Conservation (phyloP, 2,888 invertebrate species). For the Synanthedon vespiformis region DNA sequence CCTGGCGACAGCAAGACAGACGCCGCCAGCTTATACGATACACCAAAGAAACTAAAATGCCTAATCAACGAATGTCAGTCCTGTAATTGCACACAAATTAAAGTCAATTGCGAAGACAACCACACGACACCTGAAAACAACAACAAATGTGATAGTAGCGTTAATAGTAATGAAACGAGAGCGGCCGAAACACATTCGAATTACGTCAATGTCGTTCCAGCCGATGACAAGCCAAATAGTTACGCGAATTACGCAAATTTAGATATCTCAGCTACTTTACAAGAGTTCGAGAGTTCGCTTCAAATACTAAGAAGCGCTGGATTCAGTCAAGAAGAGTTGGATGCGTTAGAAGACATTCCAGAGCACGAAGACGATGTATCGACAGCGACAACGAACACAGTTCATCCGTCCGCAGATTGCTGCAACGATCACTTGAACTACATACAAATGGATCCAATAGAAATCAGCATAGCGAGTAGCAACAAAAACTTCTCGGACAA, state of each 20-base stretch:
- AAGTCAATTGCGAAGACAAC: conserved; percentile 65
- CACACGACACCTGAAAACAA: conserved; percentile 14
- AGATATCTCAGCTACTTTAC: conserved; percentile 80
- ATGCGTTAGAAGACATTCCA: conserved; percentile 57
- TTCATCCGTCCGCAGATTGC: conserved; percentile 44
- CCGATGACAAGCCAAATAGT: conserved; percentile 24
- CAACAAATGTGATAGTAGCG: conserved; percentile 35
- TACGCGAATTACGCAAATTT: conserved; percentile 78
- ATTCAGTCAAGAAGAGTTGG: conserved; percentile 68
- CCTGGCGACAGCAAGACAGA: conserved; percentile 39
- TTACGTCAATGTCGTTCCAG: conserved; percentile 64
- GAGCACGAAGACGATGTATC: conserved; percentile 59
- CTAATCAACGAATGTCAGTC: conserved; percentile 65
- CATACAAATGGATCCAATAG: conserved; percentile 53
- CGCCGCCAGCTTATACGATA: conserved; percentile 75
- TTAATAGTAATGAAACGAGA: conserved; percentile 23
- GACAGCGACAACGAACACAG: conserved; percentile 48
- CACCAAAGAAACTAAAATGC: conserved; percentile 81
- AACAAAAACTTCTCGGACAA: conserved; percentile 62
- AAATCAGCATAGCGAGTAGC: conserved; percentile 48
- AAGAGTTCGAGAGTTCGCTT: conserved; percentile 82
- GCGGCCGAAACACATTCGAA: conserved; percentile 44
- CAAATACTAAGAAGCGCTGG: conserved; percentile 74
- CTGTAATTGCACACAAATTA: conserved; percentile 69
- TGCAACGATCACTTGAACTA: conserved; percentile 51